Evolutionary conservation across 2,888 invertebrate genomes (phyloP).

Genomic region (Lampropteryx suffumata): DNA sequence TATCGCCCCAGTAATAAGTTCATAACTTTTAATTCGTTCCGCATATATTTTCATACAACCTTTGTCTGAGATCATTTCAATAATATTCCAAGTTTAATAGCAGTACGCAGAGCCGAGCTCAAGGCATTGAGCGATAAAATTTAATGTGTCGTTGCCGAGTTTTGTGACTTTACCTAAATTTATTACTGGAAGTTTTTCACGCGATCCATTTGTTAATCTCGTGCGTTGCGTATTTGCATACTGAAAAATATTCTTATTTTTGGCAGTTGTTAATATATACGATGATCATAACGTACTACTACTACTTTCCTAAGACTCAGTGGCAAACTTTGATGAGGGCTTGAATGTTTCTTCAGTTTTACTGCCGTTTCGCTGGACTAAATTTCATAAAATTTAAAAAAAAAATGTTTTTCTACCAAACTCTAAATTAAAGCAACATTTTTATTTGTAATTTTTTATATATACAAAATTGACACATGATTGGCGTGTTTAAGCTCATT

Average conservation of each 20-base stretch:
- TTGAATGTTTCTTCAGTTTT: too few species aligned
- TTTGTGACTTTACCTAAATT: constrained; percentile 68
- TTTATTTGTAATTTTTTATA: too few species aligned
- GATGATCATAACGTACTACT: too few species aligned
- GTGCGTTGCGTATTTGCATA: constrained; percentile 45
- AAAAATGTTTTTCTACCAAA: too few species aligned
- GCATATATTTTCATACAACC: constrained; percentile 56
- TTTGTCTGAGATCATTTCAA: constrained; percentile 74
- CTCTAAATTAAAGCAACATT: too few species aligned
- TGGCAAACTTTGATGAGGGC: too few species aligned
- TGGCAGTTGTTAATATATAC: too few species aligned
- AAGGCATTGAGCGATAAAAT: constrained; percentile 67
- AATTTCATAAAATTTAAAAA: too few species aligned
- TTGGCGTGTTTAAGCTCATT: too few species aligned
- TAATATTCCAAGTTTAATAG: constrained; percentile 76
- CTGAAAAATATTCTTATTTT: constrained; percentile 42
- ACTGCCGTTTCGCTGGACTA: too few species aligned
- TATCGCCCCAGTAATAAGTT: constrained; percentile 44
- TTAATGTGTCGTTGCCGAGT: constrained; percentile 69
- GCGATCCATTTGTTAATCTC: constrained; percentile 69
- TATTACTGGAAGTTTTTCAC: constrained; percentile 69
- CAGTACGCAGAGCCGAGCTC: constrained; percentile 51
- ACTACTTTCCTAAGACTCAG: too few species aligned
- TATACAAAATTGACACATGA: too few species aligned
- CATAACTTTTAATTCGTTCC: constrained; percentile 47